Percentiles rank a stretch among this genome's conserved stretches.
phyloP scores from a whole-genome alignment of 1,140 invertebrate genomes.

The Acromyrmex echinatior region DNA sequence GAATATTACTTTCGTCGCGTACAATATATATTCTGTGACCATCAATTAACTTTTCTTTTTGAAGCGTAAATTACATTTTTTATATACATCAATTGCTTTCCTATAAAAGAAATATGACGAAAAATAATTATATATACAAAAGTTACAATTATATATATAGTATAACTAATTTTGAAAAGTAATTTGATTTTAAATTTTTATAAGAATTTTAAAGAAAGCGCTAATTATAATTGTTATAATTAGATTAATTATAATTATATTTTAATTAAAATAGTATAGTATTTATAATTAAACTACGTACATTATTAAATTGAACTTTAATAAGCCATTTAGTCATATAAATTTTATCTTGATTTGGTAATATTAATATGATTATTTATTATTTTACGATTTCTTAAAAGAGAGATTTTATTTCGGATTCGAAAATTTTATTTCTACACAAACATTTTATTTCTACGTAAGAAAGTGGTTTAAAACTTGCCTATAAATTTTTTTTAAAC shows the following conservation, averaged over 20 bases:
- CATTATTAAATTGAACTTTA: neutral
- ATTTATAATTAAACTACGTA: neutral
- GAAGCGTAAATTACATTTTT: neutral
- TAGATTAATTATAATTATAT: neutral
- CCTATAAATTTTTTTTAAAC: slow-evolving; percentile 47
- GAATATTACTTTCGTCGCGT: slow-evolving; percentile 39
- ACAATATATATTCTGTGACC: neutral
- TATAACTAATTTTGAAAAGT: neutral
- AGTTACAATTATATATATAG: slow-evolving; percentile 11
- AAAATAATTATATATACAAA: neutral
- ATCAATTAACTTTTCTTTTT: slow-evolving; percentile 13
- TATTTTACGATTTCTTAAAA: slow-evolving; percentile 14
- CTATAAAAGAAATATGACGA: neutral
- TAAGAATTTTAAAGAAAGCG: neutral
- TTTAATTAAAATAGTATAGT: slow-evolving; percentile 1
- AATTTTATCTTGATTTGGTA: neutral
- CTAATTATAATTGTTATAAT: neutral
- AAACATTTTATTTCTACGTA: slow-evolving; percentile 12
- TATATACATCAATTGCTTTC: neutral
- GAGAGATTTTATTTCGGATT: slow-evolving; percentile 18
- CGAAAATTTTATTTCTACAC: slow-evolving; percentile 23
- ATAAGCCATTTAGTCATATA: neutral
- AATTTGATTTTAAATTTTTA: slow-evolving; percentile 4
- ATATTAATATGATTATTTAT: slow-evolving; percentile 2
- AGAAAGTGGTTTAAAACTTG: slow-evolving; percentile 34